Conservation (phyloP, 1,140 invertebrate species). For the Drosophila bocqueti region DNA sequence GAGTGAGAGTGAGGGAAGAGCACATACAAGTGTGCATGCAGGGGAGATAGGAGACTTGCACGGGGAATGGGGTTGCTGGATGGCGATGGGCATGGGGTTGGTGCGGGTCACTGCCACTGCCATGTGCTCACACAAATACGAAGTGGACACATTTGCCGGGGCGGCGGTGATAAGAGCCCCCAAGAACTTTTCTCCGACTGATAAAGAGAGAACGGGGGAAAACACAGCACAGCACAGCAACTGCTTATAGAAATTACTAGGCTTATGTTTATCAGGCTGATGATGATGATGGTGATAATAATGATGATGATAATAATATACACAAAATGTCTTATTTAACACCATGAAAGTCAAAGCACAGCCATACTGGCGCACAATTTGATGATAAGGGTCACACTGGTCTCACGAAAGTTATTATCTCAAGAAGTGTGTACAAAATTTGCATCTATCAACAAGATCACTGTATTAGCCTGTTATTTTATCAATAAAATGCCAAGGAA, state of each 20-base stretch:
- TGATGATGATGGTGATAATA: not conserved
- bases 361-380: conserved; percentile 1
- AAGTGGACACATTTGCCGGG: conserved; percentile 25
- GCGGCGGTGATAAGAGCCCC: conserved; percentile 52
- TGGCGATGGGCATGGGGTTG: not conserved
- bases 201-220: conserved; percentile 14
- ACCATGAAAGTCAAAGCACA: conserved; percentile 1
- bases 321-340: conserved; percentile 14
- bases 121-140: conserved; percentile 46
- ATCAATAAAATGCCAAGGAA: not conserved
- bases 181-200: conserved; percentile 59
- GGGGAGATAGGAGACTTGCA: conserved; percentile 25
- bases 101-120: conserved; percentile 32
- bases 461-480: not conserved
- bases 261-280: conserved; percentile 12
- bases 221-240: conserved; percentile 12
- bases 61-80: not conserved
- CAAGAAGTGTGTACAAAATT: not conserved
- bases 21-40: conserved; percentile 49
- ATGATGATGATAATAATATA: not conserved
- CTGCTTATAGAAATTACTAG: conserved; percentile 20
- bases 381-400: not conserved
- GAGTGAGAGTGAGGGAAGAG: conserved; percentile 26
- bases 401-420: not conserved
- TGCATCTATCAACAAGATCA: not conserved